Base-by-base conservation (phyloP, 1,140 invertebrate genomes). In the Megalopta genalis region DNA sequence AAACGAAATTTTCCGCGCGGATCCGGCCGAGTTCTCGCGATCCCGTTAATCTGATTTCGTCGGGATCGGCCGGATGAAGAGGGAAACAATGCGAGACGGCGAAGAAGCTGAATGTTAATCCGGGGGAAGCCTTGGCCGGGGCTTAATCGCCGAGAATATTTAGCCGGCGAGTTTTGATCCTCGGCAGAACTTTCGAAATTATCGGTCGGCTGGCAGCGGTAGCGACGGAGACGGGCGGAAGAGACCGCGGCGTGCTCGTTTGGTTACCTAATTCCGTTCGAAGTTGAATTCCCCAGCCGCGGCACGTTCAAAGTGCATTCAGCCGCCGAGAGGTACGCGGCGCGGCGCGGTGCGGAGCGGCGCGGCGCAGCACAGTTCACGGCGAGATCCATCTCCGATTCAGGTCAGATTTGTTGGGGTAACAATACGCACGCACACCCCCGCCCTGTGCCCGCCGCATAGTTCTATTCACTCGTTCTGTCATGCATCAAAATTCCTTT, bases 201-300 rank as follows among this genome's bases (percentile, higher is more conserved):
- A 74, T 79, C 70, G 52, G 37, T 39, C 77, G 69, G 59, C 54
- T 23, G 63, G 70, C 16, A 37, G 46, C 52, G 42, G 60, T 39
- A 16, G 10, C 23, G 32, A 5, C n/a, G 46, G 46, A 71, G 27
- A 49, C 21, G 39, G 54, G 52, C 27, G 42, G 8, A 57, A 21
- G 21, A n/a, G 21, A 21, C 18, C 21, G 54, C 37, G 54, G 32
- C 52, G 74, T 21, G 73, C 81, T 71, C 69, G 70, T 82, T 77
- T 81, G 77, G 70, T 81, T 77, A 81, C 82, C 78, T 74, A 77
- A 77, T 81, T 81, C 67, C 71, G 69, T 63, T 82, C 79, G 32
- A 82, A 81, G 80, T 82, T 82, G 67, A 82, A 79, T 69, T 79
- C 76, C 54, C 25, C n/a, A 16, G n/a, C 18, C 67, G 77, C 67